Evolutionary conservation across 2,797 vertebrate species (phyloP).

Genomic region (Anisognathus igniventris): DNA sequence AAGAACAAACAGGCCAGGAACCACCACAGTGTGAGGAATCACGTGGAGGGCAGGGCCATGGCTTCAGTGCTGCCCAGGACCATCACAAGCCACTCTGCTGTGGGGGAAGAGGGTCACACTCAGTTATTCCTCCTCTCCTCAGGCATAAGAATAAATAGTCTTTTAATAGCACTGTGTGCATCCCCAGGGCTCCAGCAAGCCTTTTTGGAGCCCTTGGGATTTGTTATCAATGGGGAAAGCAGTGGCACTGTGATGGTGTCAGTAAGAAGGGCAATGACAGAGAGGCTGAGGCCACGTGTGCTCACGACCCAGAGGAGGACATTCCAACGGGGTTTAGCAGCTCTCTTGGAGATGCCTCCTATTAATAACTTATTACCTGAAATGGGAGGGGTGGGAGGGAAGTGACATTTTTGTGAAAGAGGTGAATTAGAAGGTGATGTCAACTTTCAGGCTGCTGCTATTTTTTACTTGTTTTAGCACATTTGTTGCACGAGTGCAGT

Average conservation of each 20-base stretch:
- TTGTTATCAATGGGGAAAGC: neutral
- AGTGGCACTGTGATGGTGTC: neutral
- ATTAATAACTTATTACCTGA: neutral
- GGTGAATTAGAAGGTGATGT: neutral
- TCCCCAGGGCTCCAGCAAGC: neutral
- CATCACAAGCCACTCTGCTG: accelerated
- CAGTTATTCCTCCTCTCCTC: neutral
- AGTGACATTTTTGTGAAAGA: neutral
- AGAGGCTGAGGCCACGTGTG: neutral
- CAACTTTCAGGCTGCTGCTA: neutral
- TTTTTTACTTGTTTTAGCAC: neutral
- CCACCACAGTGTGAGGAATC: accelerated
- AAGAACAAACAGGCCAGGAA: neutral
- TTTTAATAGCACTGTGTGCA: neutral
- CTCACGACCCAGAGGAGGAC: neutral
- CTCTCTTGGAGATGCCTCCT: neutral
- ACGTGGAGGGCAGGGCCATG: accelerated
- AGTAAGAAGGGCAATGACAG: neutral
- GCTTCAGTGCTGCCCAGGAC: neutral
- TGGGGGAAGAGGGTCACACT: neutral
- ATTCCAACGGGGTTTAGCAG: neutral
- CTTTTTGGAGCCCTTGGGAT: neutral
- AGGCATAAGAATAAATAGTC: neutral
- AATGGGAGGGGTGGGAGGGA: accelerated
- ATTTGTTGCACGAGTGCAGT: accelerated